A percentile compares a stretch with the other conserved stretches of the same genome.
Evolutionary conservation across 2,113 vertebrate species (phyloP).

Genomic region (Entomyzon cyanotis): DNA sequence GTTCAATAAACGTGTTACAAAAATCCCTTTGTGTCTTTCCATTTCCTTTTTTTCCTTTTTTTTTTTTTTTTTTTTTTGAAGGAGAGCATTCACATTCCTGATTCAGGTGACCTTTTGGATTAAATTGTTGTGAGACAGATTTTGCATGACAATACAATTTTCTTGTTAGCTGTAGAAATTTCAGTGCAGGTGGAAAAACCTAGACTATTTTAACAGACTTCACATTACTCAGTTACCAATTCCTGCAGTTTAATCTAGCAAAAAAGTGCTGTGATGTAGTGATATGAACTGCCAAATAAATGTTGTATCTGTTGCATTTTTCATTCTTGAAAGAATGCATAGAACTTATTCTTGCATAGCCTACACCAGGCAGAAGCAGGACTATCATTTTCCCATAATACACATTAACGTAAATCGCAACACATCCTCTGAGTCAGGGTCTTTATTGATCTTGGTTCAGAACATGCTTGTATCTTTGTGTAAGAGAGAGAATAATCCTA

Average conservation of each 20-base stretch:
- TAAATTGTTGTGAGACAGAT: not conserved
- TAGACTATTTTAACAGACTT: not conserved
- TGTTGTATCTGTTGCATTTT: not conserved
- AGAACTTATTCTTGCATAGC: not conserved
- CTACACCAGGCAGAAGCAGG: not conserved
- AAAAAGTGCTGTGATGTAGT: not conserved
- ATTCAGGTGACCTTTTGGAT: not conserved
- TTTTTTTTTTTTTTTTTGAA: not conserved
- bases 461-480: not conserved
- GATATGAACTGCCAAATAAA: not conserved
- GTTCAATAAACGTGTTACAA: not conserved
- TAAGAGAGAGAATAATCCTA: not conserved
- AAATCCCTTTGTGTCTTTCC: not conserved
- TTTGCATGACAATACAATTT: conserved; percentile 32
- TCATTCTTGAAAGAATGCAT: not conserved
- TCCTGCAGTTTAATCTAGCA: not conserved
- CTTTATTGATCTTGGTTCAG: not conserved
- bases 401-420: not conserved
- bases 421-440: not conserved
- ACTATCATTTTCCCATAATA: not conserved
- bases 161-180: not conserved
- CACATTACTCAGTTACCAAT: not conserved
- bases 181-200: not conserved
- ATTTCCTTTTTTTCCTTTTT: not conserved
- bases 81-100: not conserved